Evolutionary conservation across 2,797 vertebrate genomes (phyloP).

Genomic region (Picus viridis): DNA sequence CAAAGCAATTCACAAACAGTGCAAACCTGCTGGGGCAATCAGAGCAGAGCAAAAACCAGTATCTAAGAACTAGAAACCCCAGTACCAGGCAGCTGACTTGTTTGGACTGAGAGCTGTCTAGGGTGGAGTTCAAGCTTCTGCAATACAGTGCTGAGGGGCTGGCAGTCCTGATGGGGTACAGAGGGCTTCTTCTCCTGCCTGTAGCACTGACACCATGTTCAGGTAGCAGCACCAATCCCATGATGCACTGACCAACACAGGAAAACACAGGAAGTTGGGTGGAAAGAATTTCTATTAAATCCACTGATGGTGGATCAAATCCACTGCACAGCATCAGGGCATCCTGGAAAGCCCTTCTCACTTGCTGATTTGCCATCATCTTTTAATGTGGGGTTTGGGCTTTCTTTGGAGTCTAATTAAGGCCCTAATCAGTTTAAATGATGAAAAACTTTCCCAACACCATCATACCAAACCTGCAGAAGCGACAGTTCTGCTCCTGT

Average conservation of each 20-base stretch:
- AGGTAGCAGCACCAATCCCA: rapidly evolving
- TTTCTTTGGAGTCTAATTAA: constrained; percentile 52
- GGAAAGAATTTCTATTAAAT: neutral
- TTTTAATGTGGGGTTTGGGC: neutral
- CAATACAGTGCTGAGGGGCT: neutral
- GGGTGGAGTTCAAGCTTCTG: neutral
- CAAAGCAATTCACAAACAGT: neutral
- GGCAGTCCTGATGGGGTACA: neutral
- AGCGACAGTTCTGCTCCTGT: constrained; percentile 38
- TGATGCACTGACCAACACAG: neutral
- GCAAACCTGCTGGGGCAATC: rapidly evolving
- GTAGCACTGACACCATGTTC: rapidly evolving
- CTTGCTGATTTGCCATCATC: neutral
- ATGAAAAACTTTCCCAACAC: constrained; percentile 42
- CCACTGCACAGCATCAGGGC: neutral
- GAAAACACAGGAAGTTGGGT: rapidly evolving
- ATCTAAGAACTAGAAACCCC: neutral
- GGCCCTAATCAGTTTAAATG: constrained; percentile 23
- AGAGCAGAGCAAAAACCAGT: neutral
- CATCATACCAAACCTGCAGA: neutral
- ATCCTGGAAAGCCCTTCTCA: neutral
- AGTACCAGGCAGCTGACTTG: rapidly evolving
- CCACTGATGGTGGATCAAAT: neutral
- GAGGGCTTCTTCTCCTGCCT: neutral
- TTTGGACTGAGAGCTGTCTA: neutral